Percentiles rank a stretch among this genome's conserved stretches.
Conservation (phyloP, 2,113 vertebrate genomes). For the Ciconia maguari region DNA sequence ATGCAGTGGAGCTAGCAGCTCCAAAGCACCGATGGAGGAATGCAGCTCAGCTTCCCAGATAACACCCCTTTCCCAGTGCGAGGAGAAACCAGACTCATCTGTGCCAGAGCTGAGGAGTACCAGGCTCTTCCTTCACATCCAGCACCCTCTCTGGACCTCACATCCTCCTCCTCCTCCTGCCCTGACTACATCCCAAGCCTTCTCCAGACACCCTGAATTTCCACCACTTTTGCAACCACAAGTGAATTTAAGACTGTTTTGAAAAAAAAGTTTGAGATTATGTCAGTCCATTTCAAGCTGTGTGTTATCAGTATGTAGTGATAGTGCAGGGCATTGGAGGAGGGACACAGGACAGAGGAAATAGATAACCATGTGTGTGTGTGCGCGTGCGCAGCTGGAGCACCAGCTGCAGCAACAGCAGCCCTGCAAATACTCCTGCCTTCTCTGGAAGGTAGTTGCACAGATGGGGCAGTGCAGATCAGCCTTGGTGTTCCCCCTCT, state of each 20-base stretch:
- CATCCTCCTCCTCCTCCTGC: background rate
- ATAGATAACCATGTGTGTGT: background rate
- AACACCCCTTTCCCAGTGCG: background rate
- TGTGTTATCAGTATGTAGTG: background rate
- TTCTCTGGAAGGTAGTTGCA: background rate
- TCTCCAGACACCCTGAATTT: background rate
- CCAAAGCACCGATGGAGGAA: background rate
- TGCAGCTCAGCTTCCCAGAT: background rate
- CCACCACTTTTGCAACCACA: background rate
- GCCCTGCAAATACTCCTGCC: background rate
- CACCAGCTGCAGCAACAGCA: background rate
- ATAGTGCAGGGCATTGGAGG: background rate
- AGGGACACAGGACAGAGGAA: background rate
- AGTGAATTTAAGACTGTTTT: background rate
- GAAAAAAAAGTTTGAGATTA: background rate
- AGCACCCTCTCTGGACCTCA: background rate
- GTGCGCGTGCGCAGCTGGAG: background rate
- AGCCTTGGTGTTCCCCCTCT: background rate
- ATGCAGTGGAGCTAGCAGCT: background rate
- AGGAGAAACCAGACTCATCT: background rate
- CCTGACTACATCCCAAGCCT: background rate
- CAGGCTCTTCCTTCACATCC: background rate
- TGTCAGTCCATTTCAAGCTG: background rate
- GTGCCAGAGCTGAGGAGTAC: background rate
- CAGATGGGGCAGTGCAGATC: background rate